Evolutionary conservation across 2,888 invertebrate genomes (phyloP).

Genomic region (Gastrophysa polygoni): DNA sequence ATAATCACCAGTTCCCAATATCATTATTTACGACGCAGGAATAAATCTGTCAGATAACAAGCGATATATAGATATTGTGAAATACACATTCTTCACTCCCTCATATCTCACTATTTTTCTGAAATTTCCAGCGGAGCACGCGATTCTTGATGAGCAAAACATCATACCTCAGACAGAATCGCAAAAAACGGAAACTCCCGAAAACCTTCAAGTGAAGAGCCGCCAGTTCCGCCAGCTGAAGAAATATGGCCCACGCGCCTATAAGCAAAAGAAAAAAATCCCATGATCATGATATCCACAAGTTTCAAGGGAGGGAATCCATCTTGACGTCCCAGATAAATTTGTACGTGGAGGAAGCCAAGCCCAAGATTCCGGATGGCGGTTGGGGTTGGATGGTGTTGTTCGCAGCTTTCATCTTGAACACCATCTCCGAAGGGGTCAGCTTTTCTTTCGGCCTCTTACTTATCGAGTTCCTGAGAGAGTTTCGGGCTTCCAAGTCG

Average conservation of each 20-base stretch:
- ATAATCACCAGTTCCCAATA: too few relatives aligned
- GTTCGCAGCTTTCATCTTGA: slow-evolving; percentile 80
- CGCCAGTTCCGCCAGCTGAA: background rate
- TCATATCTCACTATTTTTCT: too few relatives aligned
- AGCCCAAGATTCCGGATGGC: slow-evolving; percentile 75
- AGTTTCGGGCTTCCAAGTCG: slow-evolving; percentile 55
- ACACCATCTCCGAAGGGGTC: slow-evolving; percentile 91
- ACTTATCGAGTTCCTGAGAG: slow-evolving; percentile 78
- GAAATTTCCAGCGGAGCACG: background rate
- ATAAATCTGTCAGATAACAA: too few relatives aligned
- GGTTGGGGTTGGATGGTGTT: slow-evolving; percentile 94
- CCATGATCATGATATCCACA: slow-evolving; percentile 23
- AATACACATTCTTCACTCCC: too few relatives aligned
- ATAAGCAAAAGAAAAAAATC: slow-evolving; percentile 22
- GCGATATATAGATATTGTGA: too few relatives aligned
- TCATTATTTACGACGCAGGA: too few relatives aligned
- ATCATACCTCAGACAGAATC: background rate
- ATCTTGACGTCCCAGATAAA: slow-evolving; percentile 41
- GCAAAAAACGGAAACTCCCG: background rate
- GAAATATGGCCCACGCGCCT: slow-evolving; percentile 28
- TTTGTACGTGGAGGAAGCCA: slow-evolving; percentile 43
- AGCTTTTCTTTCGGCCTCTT: slow-evolving; percentile 92
- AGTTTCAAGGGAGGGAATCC: slow-evolving; percentile 40
- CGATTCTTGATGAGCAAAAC: background rate
- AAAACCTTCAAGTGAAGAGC: background rate